Percentiles rank a stretch among this genome's conserved stretches.
These are phyloP conservation scores for Cephalopterus ornatus DNA, from an alignment of 2,113 vertebrate species.

Conservation along the genomic window DNA sequence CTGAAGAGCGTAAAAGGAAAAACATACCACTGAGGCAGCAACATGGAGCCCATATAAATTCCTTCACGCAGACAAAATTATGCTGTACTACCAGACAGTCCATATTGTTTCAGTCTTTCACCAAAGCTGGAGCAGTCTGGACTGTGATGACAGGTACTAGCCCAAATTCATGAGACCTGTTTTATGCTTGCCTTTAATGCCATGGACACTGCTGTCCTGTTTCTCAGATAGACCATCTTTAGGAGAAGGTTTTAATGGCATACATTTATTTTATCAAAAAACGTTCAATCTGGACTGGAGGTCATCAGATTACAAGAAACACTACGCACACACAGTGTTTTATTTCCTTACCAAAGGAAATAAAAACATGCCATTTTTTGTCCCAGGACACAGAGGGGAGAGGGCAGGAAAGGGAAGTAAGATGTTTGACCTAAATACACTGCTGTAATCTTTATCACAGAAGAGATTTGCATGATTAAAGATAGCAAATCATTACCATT, in stretches of 20 bases:
- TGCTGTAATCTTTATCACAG: background rate
- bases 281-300: background rate
- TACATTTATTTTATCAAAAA: background rate
- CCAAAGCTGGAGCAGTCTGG: background rate
- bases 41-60: background rate
- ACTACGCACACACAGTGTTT: background rate
- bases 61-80: background rate
- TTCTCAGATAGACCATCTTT: background rate
- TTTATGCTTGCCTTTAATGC: background rate
- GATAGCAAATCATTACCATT: background rate
- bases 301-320: background rate
- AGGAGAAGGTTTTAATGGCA: background rate
- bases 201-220: background rate
- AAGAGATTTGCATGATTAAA: background rate
- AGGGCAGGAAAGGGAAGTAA: constrained; percentile 1
- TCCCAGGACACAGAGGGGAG: background rate
- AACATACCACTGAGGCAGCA: background rate
- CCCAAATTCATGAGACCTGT: background rate
- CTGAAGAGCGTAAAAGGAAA: background rate
- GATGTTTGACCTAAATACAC: background rate
- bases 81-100: background rate
- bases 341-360: background rate
- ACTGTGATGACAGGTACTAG: background rate
- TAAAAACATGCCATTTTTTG: background rate
- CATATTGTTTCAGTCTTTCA: background rate